Conservation (phyloP, 2,797 vertebrate species). For the Semotilus atromaculatus region DNA sequence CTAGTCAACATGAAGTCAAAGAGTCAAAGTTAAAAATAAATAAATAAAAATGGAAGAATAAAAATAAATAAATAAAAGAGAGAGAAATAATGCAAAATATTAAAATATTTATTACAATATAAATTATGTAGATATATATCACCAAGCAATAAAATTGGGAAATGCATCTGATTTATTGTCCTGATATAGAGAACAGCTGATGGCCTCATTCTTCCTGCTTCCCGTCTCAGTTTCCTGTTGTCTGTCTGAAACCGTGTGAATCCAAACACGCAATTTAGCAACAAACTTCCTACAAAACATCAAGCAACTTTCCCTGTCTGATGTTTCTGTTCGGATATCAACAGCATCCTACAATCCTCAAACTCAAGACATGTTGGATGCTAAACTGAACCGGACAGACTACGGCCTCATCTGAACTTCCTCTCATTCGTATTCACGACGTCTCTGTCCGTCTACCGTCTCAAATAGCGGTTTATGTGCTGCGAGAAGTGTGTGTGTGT, state of each 20-base stretch:
- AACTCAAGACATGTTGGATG: neutral
- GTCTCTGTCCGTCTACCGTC: neutral
- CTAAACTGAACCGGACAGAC: neutral
- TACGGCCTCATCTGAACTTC: neutral
- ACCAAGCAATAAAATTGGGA: neutral
- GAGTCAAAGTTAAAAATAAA: neutral
- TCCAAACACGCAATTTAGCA: neutral
- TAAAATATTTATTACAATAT: neutral
- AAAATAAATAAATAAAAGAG: neutral
- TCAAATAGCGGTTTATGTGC: neutral
- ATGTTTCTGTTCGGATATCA: neutral
- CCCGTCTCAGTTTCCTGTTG: neutral
- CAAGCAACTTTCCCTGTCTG: neutral
- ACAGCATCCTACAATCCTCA: neutral
- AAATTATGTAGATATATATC: neutral
- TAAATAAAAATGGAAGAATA: neutral
- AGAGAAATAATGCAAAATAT: neutral
- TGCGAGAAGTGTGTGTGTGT: neutral
- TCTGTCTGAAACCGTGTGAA: conserved; percentile 8
- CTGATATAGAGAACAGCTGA: neutral
- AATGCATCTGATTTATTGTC: neutral
- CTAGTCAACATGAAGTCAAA: neutral
- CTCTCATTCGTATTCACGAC: neutral
- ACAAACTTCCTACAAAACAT: conserved; percentile 10
- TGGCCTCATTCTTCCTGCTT: neutral